phyloP scores from a whole-genome alignment of 2,797 vertebrate genomes.

The Orestias chungarensis region DNA sequence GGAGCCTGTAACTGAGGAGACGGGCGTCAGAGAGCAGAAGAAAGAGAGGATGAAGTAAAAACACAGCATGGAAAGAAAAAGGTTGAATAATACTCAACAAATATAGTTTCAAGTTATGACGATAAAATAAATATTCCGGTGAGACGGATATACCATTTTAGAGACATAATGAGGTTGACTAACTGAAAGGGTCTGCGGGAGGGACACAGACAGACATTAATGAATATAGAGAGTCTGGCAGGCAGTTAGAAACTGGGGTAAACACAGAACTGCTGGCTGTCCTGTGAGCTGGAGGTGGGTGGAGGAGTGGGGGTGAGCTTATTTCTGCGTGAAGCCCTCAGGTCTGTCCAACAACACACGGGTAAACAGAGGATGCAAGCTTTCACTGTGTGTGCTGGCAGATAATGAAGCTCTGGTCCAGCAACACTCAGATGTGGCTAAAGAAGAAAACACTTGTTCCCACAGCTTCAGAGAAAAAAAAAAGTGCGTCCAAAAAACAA shows the following conservation, averaged over 20 bases:
- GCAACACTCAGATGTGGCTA: slow-evolving; percentile 5
- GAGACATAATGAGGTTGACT: slow-evolving; percentile 23
- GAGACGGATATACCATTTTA: slow-evolving; percentile 2
- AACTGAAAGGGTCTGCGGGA: slow-evolving; percentile 16
- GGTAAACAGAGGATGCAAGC: slow-evolving; percentile 48
- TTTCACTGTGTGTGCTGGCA: slow-evolving; percentile 18
- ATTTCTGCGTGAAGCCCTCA: slow-evolving; percentile 48
- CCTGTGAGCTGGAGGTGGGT: slow-evolving; percentile 47
- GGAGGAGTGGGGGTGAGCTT: slow-evolving; percentile 2
- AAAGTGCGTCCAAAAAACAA: slow-evolving; percentile 27
- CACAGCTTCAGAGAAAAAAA: slow-evolving; percentile 8
- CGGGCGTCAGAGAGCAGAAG: slow-evolving; percentile 48
- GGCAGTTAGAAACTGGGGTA: slow-evolving; percentile 22
- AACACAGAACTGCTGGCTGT: slow-evolving; percentile 41
- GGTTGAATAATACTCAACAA: not conserved
- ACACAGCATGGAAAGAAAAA: not conserved
- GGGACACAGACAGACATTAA: slow-evolving; percentile 43
- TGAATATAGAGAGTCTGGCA: slow-evolving; percentile 27
- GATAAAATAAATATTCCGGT: not conserved
- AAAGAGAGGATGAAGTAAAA: slow-evolving; percentile 12
- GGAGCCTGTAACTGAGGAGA: slow-evolving; percentile 77
- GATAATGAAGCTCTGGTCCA: slow-evolving; percentile 17
- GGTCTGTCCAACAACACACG: slow-evolving; percentile 42
- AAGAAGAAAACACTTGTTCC: not conserved
- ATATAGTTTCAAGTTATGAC: not conserved